A percentile compares a stretch with the other conserved stretches of the same genome.
Conservation (phyloP, 2,888 invertebrate species). For the Hydrotaea cyrtoneurina region DNA sequence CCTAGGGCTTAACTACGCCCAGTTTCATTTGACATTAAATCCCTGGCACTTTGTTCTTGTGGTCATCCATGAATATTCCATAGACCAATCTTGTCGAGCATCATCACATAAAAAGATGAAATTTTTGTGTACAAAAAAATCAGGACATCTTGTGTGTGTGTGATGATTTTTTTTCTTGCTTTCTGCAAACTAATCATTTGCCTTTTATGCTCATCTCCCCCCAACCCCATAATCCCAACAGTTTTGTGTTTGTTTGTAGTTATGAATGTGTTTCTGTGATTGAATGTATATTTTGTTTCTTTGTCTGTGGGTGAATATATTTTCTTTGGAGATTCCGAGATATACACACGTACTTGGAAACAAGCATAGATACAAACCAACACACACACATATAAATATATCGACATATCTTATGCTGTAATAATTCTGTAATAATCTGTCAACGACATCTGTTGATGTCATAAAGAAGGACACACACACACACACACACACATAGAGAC, state of each 20-base stretch:
- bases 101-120: neutral
- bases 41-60: neutral
- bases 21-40: too few species aligned
- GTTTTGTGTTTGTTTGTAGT: neutral
- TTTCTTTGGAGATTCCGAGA: constrained; percentile 14
- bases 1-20: too few species aligned
- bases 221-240: too few species aligned
- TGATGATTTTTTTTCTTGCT: neutral
- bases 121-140: constrained; percentile 1
- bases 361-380: too few species aligned
- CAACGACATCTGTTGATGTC: constrained; percentile 80
- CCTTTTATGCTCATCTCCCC: constrained; percentile 1
- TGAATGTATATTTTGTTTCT: neutral
- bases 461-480: constrained; percentile 72
- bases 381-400: constrained; percentile 20
- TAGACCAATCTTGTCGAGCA: neutral
- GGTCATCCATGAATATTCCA: neutral
- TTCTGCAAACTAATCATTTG: neutral
- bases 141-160: neutral
- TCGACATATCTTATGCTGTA: constrained; percentile 71
- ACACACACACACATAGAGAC: too few species aligned
- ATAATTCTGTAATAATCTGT: constrained; percentile 81
- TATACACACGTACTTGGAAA: constrained; percentile 60
- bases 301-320: constrained; percentile 10
- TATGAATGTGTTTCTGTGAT: constrained; percentile 16